A percentile compares a stretch with the other conserved stretches of the same genome.
Evolutionary conservation across 2,113 vertebrate species (phyloP).

Genomic region (Acanthisitta chloris): DNA sequence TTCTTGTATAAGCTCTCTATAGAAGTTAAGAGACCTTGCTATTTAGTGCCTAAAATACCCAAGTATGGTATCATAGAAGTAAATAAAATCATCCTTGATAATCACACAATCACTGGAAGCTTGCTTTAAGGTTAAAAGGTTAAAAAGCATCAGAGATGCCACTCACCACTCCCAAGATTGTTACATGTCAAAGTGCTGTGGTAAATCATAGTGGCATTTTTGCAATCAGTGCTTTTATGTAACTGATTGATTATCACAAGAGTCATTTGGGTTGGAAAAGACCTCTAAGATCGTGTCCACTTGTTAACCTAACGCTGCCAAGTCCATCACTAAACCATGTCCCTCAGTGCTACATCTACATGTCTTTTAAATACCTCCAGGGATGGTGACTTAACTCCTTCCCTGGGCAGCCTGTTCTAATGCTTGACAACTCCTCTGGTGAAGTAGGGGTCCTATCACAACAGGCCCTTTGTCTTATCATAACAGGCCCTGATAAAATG

Average conservation of each 20-base stretch:
- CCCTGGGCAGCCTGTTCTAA: neutral
- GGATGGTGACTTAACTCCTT: neutral
- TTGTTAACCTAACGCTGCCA: neutral
- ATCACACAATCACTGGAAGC: neutral
- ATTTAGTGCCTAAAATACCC: neutral
- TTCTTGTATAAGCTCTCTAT: neutral
- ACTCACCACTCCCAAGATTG: neutral
- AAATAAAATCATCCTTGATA: neutral
- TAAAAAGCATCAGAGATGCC: neutral
- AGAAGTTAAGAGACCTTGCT: neutral
- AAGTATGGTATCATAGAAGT: neutral
- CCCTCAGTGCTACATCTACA: neutral
- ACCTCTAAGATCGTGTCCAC: neutral
- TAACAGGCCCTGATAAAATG: neutral
- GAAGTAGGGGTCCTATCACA: too few relatives aligned
- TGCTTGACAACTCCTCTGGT: neutral
- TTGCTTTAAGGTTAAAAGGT: neutral
- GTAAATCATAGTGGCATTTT: neutral
- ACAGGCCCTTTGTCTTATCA: neutral
- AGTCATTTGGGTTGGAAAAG: neutral
- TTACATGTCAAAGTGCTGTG: neutral
- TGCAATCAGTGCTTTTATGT: neutral
- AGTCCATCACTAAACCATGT: neutral
- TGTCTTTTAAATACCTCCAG: neutral
- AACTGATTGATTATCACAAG: neutral